phyloP scores from a whole-genome alignment of 2,113 vertebrate species.

The Trinectes maculatus region DNA sequence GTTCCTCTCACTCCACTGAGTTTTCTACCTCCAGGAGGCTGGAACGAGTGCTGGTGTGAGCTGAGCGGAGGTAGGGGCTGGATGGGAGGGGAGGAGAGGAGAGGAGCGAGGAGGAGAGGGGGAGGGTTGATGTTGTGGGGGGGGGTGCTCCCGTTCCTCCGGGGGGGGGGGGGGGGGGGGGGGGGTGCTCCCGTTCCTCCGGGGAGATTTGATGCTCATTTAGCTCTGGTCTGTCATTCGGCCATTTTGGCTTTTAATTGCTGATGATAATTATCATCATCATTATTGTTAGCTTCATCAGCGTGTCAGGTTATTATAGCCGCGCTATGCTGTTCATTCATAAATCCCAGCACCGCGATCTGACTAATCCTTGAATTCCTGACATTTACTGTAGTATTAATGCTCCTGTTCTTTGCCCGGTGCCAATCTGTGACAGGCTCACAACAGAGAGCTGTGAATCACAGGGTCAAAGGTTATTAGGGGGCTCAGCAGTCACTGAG shows the following conservation, averaged over 20 bases:
- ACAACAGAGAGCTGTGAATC: slow-evolving; percentile 70
- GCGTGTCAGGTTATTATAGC: slow-evolving; percentile 68
- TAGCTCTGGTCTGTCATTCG: slow-evolving; percentile 87
- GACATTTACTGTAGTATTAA: slow-evolving; percentile 78
- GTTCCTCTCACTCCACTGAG: slow-evolving; percentile 97
- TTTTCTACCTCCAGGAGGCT: slow-evolving; percentile 93
- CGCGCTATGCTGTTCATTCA: slow-evolving; percentile 61
- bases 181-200: slow-evolving; percentile 81
- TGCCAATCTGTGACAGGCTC: slow-evolving; percentile 71
- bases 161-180: slow-evolving; percentile 84
- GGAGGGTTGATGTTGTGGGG: slow-evolving; percentile 67
- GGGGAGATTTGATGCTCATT: slow-evolving; percentile 92
- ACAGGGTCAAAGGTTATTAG: slow-evolving; percentile 64
- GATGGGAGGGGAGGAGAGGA: slow-evolving; percentile 6
- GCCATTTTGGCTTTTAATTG: slow-evolving; percentile 76
- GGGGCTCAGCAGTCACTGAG: slow-evolving; percentile 72
- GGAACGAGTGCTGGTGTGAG: slow-evolving; percentile 77
- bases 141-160: slow-evolving; percentile 72
- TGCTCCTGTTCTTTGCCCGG: slow-evolving; percentile 64
- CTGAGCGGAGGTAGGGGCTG: slow-evolving; percentile 85
- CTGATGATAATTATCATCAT: slow-evolving; percentile 78
- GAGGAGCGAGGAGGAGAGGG: neutral
- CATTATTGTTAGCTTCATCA: slow-evolving; percentile 73
- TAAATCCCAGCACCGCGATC: slow-evolving; percentile 63
- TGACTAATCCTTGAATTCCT: slow-evolving; percentile 74